Evolutionary conservation across 2,888 invertebrate genomes (phyloP).

Genomic region (Drosophila colorata): DNA sequence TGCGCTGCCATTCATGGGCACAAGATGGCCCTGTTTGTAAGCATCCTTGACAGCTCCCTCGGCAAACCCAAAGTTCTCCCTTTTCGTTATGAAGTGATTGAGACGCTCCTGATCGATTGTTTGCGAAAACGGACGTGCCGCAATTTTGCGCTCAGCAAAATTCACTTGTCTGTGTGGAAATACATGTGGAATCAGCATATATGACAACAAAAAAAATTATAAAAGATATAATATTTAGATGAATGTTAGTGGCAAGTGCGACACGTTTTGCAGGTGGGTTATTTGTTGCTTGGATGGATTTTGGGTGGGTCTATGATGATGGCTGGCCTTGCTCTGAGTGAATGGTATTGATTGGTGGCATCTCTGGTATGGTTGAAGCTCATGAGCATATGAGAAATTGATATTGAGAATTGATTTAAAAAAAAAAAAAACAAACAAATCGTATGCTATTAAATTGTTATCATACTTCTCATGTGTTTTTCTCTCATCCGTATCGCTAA

Average conservation of each 20-base stretch:
- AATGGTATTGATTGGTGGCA: conserved; percentile 27
- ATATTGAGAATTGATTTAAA: conserved; percentile 30
- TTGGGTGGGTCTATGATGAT: conserved; percentile 45
- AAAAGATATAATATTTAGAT: conserved; percentile 20
- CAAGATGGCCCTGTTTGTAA: conserved; percentile 71
- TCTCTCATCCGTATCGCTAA: conserved; percentile 88
- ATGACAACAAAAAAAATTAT: conserved; percentile 7
- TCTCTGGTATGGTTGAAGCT: conserved; percentile 52
- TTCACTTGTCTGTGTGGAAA: conserved; percentile 80
- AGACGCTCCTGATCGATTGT: conserved; percentile 83
- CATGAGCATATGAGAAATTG: conserved; percentile 43
- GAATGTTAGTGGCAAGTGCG: conserved; percentile 50
- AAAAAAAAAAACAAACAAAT: not conserved
- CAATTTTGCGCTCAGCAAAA: conserved; percentile 81
- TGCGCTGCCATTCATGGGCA: conserved; percentile 79
- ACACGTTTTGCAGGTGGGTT: conserved; percentile 46
- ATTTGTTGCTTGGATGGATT: conserved; percentile 34
- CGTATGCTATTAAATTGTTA: conserved; percentile 58
- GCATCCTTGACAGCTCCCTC: conserved; percentile 82
- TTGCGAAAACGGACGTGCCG: conserved; percentile 83
- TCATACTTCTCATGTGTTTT: conserved; percentile 85
- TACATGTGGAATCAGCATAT: conserved; percentile 20
- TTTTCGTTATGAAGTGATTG: conserved; percentile 86
- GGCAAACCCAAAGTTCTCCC: conserved; percentile 87
- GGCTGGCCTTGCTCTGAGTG: conserved; percentile 26